These are phyloP conservation scores for Synanthedon formicaeformis DNA, from an alignment of 2,888 invertebrate genomes.

Conservation along the genomic window DNA sequence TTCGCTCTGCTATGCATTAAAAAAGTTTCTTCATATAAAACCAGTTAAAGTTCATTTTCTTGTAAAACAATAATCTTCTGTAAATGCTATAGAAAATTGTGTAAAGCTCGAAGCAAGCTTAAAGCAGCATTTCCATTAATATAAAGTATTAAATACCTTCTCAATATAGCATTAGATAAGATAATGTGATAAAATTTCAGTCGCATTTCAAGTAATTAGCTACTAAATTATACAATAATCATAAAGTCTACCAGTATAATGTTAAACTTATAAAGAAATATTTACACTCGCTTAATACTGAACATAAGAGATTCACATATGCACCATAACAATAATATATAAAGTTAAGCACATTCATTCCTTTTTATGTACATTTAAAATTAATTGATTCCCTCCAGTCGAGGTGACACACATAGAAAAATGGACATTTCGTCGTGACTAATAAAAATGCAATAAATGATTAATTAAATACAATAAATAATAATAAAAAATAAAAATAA, in stretches of 20 bases:
- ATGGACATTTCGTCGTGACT: no score
- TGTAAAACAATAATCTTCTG: not conserved
- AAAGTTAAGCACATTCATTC: slow-evolving; percentile 44
- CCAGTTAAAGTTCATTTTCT: not conserved
- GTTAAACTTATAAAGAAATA: slow-evolving; percentile 48
- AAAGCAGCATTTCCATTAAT: slow-evolving; percentile 20
- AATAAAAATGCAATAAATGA: no score
- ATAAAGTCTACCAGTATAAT: slow-evolving; percentile 35
- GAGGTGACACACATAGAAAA: not conserved
- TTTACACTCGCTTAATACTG: slow-evolving; percentile 49
- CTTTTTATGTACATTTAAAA: slow-evolving; percentile 47
- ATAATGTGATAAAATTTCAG: slow-evolving; percentile 32
- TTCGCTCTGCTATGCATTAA: not conserved
- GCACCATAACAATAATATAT: slow-evolving; percentile 25
- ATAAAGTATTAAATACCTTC: slow-evolving; percentile 9
- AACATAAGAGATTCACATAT: slow-evolving; percentile 48
- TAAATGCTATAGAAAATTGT: not conserved
- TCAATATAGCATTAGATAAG: slow-evolving; percentile 10
- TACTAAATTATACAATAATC: slow-evolving; percentile 40
- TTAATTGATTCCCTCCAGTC: slow-evolving; percentile 20
- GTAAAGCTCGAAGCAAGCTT: not conserved
- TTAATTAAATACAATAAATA: no score
- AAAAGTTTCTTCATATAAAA: not conserved
- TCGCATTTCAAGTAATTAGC: slow-evolving; percentile 38
- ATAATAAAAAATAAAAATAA: no score